Conservation (phyloP, 2,888 invertebrate species). For the Galerucella nymphaeae region DNA sequence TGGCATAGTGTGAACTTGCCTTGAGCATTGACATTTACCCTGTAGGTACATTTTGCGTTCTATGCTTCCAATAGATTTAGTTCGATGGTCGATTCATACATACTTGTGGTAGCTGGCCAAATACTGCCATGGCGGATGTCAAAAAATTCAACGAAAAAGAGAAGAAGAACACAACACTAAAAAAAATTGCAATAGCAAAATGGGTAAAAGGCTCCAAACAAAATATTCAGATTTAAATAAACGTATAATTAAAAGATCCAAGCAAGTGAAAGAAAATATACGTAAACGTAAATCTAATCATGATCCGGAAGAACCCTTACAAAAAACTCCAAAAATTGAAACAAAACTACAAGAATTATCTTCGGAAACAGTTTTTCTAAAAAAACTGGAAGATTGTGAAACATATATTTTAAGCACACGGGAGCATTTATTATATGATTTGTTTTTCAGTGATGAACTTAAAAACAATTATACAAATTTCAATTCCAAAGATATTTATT, state of each 20-base stretch:
- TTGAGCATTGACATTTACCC: too few relatives aligned
- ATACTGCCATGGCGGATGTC: background rate
- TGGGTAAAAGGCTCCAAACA: slow-evolving; percentile 45
- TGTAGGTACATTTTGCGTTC: too few relatives aligned
- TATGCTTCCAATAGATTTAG: too few relatives aligned
- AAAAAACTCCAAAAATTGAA: slow-evolving; percentile 22
- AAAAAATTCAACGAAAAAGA: background rate
- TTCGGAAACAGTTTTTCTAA: slow-evolving; percentile 14
- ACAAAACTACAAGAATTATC: background rate
- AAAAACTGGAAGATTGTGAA: background rate
- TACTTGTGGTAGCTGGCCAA: background rate
- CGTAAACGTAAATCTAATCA: slow-evolving; percentile 10
- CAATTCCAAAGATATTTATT: slow-evolving; percentile 50
- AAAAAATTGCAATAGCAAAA: too few relatives aligned
- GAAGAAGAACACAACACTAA: background rate
- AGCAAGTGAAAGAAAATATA: slow-evolving; percentile 18
- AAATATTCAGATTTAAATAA: slow-evolving; percentile 40
- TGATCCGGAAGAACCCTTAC: slow-evolving; percentile 19
- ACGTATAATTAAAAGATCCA: slow-evolving; percentile 36
- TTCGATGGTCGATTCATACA: background rate
- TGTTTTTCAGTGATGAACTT: slow-evolving; percentile 48
- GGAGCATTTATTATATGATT: slow-evolving; percentile 23
- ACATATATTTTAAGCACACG: slow-evolving; percentile 18
- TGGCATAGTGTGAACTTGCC: too few relatives aligned
- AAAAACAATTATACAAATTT: slow-evolving; percentile 46